Percentiles rank a stretch among this genome's conserved stretches.
phyloP scores from a whole-genome alignment of 2,113 vertebrate species.

The Amia ocellicauda region DNA sequence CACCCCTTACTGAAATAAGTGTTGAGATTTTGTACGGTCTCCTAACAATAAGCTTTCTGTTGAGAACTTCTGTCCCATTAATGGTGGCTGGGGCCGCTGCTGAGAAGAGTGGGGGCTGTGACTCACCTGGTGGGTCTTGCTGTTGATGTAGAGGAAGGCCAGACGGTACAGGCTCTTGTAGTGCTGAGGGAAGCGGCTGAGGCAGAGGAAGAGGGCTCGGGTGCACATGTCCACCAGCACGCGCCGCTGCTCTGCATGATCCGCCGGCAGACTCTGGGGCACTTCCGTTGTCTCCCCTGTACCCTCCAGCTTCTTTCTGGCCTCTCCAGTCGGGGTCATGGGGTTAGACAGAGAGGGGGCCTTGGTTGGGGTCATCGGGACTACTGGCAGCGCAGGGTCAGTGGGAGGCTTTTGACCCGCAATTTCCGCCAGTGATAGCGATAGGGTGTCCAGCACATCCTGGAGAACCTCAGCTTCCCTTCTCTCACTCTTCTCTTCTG shows the following conservation, averaged over 20 bases:
- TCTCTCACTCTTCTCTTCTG: conserved; percentile 36
- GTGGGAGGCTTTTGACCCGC: conserved; percentile 48
- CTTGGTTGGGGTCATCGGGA: conserved; percentile 53
- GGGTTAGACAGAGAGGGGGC: conserved; percentile 32
- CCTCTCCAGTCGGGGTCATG: conserved; percentile 59
- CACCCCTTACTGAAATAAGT: no score
- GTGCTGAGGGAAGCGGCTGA: conserved; percentile 95
- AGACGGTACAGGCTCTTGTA: conserved; percentile 97
- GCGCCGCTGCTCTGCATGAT: conserved; percentile 74
- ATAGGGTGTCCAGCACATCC: conserved; percentile 58
- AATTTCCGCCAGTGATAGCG: conserved; percentile 49
- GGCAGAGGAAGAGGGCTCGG: conserved; percentile 82
- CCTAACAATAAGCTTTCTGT: no score
- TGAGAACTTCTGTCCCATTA: no score
- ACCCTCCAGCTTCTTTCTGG: conserved; percentile 67
- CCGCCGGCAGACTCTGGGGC: conserved; percentile 74
- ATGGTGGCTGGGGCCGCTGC: no score
- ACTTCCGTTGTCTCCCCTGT: conserved; percentile 65
- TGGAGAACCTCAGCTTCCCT: conserved; percentile 33
- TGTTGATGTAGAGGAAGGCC: conserved; percentile 87
- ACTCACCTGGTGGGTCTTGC: conserved; percentile 85
- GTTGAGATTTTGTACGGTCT: no score
- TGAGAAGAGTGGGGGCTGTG: no score
- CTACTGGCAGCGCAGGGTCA: conserved; percentile 41
- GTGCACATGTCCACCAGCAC: conserved; percentile 87